These are phyloP conservation scores for Columbina picui DNA, from an alignment of 2,113 vertebrate species.

Conservation along the genomic window DNA sequence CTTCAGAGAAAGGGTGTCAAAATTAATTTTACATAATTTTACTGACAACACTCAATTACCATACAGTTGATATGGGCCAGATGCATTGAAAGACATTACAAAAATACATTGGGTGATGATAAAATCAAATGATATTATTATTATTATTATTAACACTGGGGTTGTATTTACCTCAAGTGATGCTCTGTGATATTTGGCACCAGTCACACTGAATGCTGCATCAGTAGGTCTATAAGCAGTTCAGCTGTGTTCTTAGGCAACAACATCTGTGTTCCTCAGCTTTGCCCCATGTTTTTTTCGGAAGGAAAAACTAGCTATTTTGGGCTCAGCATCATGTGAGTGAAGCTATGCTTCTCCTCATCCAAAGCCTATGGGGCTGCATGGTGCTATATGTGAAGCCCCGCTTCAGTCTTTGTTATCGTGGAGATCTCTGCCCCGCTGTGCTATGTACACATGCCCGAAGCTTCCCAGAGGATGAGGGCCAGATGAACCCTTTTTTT, in stretches of 20 bases:
- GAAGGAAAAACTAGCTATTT: not conserved
- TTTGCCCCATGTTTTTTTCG: not conserved
- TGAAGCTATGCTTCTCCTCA: not conserved
- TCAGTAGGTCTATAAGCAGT: not conserved
- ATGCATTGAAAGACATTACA: not conserved
- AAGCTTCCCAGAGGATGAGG: not conserved
- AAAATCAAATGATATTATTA: not conserved
- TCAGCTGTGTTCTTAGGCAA: not conserved
- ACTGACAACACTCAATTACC: not conserved
- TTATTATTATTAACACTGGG: not conserved
- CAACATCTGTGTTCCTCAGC: not conserved
- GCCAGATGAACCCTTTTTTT: not conserved
- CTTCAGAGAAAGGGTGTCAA: constrained; percentile 14
- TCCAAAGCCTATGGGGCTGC: not conserved
- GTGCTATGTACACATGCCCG: not conserved
- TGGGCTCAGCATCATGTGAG: not conserved
- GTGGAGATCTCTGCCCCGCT: not conserved
- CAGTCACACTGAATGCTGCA: accelerated
- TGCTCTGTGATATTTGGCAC: not conserved
- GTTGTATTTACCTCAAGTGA: constrained; percentile 2
- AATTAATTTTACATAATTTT: constrained; percentile 44
- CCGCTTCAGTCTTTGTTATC: not conserved
- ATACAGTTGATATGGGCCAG: not conserved
- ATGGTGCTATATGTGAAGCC: not conserved
- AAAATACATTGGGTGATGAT: not conserved